Percentiles rank a stretch among this genome's conserved stretches.
These are phyloP conservation scores for Chrysocyon brachyurus DNA, from an alignment of 2,797 vertebrate genomes.

Conservation along the genomic window DNA sequence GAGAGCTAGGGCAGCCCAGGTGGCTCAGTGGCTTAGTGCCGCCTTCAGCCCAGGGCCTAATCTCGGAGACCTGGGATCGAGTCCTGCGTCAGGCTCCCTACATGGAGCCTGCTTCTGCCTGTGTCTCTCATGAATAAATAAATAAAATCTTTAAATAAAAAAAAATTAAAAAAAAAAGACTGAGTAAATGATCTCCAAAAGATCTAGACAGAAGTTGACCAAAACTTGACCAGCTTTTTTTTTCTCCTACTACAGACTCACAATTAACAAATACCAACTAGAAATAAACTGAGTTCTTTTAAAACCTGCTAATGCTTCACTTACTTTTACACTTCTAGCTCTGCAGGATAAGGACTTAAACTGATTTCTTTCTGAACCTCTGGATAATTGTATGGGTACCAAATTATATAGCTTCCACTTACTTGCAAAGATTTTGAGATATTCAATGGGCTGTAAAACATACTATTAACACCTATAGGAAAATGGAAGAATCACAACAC, in stretches of 20 bases:
- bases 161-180: not conserved
- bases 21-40: too few relatives aligned
- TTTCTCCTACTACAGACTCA: not conserved
- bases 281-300: conserved; percentile 57
- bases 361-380: not conserved
- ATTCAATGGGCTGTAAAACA: not conserved
- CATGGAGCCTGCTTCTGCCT: too few relatives aligned
- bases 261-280: conserved; percentile 24
- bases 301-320: not conserved
- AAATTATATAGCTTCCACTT: conserved; percentile 38
- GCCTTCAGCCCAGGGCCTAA: too few relatives aligned
- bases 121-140: not conserved
- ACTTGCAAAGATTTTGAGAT: not conserved
- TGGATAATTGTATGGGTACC: not conserved
- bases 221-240: not conserved
- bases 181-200: conserved; percentile 43
- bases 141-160: not conserved
- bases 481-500: not conserved
- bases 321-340: conserved; percentile 37
- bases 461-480: not conserved
- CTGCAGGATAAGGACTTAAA: not conserved
- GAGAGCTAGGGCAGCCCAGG: too few relatives aligned
- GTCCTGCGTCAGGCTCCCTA: too few relatives aligned
- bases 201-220: not conserved
- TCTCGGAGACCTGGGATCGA: too few relatives aligned